Conservation (phyloP, 2,113 vertebrate species). For the Mixornis gularis region DNA sequence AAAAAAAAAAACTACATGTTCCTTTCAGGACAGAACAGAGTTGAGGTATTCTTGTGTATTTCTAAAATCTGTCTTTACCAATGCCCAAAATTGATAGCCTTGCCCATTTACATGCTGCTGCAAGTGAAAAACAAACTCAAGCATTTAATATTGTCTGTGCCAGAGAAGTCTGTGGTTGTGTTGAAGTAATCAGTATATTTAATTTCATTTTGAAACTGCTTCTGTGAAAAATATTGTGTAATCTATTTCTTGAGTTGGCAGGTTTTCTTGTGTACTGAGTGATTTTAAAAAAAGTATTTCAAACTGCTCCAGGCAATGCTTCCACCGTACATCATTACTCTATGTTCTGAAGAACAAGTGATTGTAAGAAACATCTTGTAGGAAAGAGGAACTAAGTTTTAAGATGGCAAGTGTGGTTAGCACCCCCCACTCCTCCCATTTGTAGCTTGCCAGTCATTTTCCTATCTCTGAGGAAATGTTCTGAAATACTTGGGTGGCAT, state of each 20-base stretch:
- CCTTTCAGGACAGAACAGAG: neutral
- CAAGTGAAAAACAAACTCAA: neutral
- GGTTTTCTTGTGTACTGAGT: neutral
- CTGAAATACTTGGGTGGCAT: neutral
- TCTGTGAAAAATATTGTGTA: neutral
- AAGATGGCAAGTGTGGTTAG: neutral
- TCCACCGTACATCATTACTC: neutral
- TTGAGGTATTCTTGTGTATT: neutral
- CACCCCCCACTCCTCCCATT: rapidly evolving
- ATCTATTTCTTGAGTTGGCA: neutral
- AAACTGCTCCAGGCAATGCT: neutral
- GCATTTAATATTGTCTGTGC: neutral
- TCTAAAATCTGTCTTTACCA: neutral
- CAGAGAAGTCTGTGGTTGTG: neutral
- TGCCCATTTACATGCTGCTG: neutral
- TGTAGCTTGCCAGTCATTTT: neutral
- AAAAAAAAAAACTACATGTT: neutral
- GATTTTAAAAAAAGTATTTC: neutral
- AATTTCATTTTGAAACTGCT: neutral
- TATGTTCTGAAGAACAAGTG: neutral
- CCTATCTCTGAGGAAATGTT: neutral
- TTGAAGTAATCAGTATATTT: neutral
- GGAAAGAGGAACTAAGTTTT: neutral
- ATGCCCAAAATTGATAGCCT: neutral
- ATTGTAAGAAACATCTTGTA: neutral